Evolutionary conservation across 2,797 vertebrate species (phyloP).

Genomic region (Xenopus petersii): DNA sequence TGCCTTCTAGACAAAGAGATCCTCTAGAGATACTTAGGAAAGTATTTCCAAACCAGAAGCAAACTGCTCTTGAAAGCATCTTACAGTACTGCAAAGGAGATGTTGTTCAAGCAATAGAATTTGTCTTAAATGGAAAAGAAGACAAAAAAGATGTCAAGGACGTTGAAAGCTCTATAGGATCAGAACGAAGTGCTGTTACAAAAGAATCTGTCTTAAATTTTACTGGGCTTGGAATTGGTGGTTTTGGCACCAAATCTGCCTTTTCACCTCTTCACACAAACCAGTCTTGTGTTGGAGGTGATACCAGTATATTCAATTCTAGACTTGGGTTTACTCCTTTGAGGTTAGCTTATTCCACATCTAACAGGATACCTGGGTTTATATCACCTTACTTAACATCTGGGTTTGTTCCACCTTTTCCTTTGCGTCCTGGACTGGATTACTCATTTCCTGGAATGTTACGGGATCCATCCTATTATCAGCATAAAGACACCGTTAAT

Average conservation of each 20-base stretch:
- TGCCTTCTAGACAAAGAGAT: conserved; percentile 61
- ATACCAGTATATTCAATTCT: conserved; percentile 67
- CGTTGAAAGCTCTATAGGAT: conserved; percentile 44
- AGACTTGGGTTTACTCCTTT: conserved; percentile 77
- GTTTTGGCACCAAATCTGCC: conserved; percentile 72
- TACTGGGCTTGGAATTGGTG: conserved; percentile 60
- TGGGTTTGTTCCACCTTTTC: conserved; percentile 76
- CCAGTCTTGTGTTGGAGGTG: conserved; percentile 55
- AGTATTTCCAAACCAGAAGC: conserved; percentile 79
- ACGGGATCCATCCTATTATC: conserved; percentile 73
- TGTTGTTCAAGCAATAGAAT: conserved; percentile 82
- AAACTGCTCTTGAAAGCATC: conserved; percentile 70
- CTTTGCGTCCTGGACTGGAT: conserved; percentile 74
- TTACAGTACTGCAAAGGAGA: conserved; percentile 78
- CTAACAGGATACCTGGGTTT: conserved; percentile 72
- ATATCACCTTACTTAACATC: conserved; percentile 80
- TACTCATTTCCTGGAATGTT: conserved; percentile 77
- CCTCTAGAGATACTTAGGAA: conserved; percentile 79
- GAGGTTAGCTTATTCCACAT: conserved; percentile 73
- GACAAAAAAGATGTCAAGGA: conserved; percentile 56
- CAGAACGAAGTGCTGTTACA: conserved; percentile 51
- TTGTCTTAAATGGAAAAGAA: conserved; percentile 72
- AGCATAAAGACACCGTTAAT: conserved; percentile 71
- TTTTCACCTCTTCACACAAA: conserved; percentile 78
- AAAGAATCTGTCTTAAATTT: conserved; percentile 60